Evolutionary conservation across 1,140 invertebrate species (phyloP), one percentile per base, ranked within the genome.

Genomic region (Tetragonula clypearis): DNA sequence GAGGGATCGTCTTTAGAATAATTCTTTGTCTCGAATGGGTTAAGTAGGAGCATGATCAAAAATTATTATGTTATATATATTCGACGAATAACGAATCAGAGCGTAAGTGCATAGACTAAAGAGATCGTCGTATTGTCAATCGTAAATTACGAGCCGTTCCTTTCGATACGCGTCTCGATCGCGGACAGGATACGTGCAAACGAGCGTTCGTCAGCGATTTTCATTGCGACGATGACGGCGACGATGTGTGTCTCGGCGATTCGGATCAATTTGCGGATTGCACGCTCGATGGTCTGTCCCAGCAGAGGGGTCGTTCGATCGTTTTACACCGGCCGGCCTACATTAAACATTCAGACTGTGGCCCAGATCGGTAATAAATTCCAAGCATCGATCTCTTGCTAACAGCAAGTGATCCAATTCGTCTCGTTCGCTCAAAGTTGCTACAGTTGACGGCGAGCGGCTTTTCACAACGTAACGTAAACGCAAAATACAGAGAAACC

Each of bases 291-390:
- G 17, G 26, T n/a, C 17, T 19, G 81, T 68, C 41, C 41, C 6
- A 49, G 41, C 76, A 66, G 60, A 30, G 56, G 65, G 82, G 75
- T 83, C 82, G 56, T 55, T 21, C 53, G 55, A 17, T 26, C 23
- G 55, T 60, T 69, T 83, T 77, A 66, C 23, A n/a, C 30, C 41
- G 41, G 26, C 23, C 8, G 49, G 12, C 60, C 55, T 83, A 35
- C 65, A 75, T 68, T 66, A 68, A 76, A 30, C 62, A 53, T n/a
- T 2, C 81, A 58, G 53, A 30, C 21, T 53, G 65, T 83, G 75
- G 55, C 72, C 74, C 73, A 78, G 75, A 78, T 83, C 65, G 56
- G 19, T 76, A 77, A 77, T 58, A 56, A 77, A 83, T 83, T 83
- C 35, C 55, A 77, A 55, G 15, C 35, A 77, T 68, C 81, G 81